Evolutionary conservation across 2,113 vertebrate species (phyloP).

Genomic region (Lasiurus borealis): DNA sequence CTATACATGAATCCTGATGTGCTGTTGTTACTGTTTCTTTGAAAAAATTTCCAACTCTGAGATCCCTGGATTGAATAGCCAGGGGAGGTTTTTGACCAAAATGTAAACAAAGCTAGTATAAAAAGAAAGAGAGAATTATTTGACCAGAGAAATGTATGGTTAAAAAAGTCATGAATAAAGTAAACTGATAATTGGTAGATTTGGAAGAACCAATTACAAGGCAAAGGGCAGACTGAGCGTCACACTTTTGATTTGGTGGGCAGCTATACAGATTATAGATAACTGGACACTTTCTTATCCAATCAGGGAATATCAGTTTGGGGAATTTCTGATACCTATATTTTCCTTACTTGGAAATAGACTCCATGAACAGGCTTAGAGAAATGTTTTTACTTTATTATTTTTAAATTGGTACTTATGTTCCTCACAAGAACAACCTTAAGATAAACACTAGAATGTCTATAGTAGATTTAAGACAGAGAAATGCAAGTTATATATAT

Average conservation of each 20-base stretch:
- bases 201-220: background rate
- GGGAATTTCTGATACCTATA: background rate
- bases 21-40: background rate
- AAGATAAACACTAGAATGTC: slow-evolving; percentile 32
- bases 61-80: background rate
- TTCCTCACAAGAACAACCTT: slow-evolving; percentile 12
- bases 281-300: background rate
- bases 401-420: slow-evolving; percentile 2
- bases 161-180: background rate
- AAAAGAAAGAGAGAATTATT: background rate
- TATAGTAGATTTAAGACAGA: slow-evolving; percentile 75
- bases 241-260: background rate
- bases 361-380: background rate
- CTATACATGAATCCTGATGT: background rate
- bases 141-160: background rate
- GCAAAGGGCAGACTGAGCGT: background rate
- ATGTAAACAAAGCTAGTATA: background rate
- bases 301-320: background rate
- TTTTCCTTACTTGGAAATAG: background rate
- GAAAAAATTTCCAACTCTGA: background rate
- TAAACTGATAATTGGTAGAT: background rate
- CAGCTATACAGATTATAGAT: background rate
- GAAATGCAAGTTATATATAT: slow-evolving; percentile 76
- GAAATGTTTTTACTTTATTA: background rate
- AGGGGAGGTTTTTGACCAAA: background rate